These are phyloP conservation scores for Ibycter americanus DNA, from an alignment of 2,797 vertebrate genomes.

Conservation along the genomic window DNA sequence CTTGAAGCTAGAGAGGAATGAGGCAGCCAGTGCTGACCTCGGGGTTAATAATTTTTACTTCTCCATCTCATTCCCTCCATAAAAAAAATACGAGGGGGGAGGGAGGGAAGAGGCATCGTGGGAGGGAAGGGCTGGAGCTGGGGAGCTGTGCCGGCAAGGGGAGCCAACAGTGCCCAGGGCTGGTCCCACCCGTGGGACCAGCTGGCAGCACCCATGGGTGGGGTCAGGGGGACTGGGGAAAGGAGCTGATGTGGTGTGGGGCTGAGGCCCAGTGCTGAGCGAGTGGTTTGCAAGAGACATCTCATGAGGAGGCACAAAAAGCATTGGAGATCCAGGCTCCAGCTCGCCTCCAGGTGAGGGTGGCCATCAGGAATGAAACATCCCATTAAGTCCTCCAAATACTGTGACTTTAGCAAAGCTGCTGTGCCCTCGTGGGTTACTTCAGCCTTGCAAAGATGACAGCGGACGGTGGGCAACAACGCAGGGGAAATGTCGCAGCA, in stretches of 20 bases:
- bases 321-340: neutral
- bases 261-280: neutral
- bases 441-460: fast-evolving
- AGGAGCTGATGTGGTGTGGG: neutral
- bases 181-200: neutral
- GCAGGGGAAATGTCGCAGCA: neutral
- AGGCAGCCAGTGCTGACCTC: constrained; percentile 70
- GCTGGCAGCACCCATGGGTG: neutral
- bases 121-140: neutral
- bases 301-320: neutral
- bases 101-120: neutral
- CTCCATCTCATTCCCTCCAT: constrained; percentile 72
- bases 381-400: neutral
- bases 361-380: fast-evolving
- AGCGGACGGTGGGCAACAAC: fast-evolving
- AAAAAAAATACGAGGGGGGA: constrained; percentile 29
- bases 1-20: constrained; percentile 75
- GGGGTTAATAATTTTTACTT: constrained; percentile 79
- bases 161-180: neutral
- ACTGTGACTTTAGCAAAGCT: neutral
- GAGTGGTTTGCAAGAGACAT: neutral
- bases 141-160: neutral
- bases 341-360: neutral
- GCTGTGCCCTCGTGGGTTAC: fast-evolving
- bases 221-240: neutral